Evolutionary conservation across 2,797 vertebrate genomes (phyloP).

Genomic region (Pipistrellus kuhlii): DNA sequence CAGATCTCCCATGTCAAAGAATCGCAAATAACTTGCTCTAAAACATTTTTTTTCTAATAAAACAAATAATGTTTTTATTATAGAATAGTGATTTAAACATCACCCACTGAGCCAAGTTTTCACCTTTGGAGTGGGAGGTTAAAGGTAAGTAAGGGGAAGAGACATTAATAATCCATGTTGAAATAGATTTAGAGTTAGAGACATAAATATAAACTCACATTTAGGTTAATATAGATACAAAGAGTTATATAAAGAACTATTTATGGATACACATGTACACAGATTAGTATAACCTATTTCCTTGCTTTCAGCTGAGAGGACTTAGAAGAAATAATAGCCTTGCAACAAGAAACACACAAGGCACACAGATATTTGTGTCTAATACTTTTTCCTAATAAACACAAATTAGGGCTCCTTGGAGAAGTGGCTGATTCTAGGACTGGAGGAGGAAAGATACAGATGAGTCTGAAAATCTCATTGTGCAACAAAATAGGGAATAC

Average conservation of each 20-base stretch:
- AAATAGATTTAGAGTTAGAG: not conserved
- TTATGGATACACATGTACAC: not conserved
- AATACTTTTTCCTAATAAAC: not conserved
- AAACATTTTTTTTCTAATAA: conserved; percentile 9
- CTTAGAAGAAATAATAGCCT: not conserved
- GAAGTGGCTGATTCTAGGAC: not conserved
- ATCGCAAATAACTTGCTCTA: conserved; percentile 12
- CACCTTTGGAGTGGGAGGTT: not conserved
- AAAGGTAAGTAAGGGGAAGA: not conserved
- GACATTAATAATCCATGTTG: not conserved
- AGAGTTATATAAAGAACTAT: not conserved
- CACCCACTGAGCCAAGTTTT: not conserved
- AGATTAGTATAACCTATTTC: not conserved
- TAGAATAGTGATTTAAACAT: conserved; percentile 24
- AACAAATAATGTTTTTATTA: conserved; percentile 43
- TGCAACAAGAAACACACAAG: not conserved
- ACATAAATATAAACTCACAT: not conserved
- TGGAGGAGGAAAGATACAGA: not conserved
- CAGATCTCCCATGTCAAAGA: not conserved
- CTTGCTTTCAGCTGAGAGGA: not conserved
- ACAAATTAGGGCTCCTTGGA: not conserved
- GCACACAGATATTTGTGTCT: not conserved
- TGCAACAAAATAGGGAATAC: not conserved
- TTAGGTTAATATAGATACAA: not conserved
- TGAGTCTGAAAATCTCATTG: not conserved